Conservation (phyloP, 2,113 vertebrate species). For the Ammodytes marinus region DNA sequence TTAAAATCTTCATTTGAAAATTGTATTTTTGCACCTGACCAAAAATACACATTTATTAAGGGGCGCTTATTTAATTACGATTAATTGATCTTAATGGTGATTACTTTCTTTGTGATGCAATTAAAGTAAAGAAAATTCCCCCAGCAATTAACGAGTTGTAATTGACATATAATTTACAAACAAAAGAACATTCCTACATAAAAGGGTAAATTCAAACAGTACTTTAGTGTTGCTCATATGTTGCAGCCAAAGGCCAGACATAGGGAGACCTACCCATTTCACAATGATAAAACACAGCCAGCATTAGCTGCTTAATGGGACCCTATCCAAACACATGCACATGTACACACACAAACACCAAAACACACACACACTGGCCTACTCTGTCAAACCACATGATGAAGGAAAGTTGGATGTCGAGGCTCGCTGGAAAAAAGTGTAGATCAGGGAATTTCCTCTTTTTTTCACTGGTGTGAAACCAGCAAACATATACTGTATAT, state of each 20-base stretch:
- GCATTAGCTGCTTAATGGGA: conserved; percentile 52
- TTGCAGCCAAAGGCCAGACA: conserved; percentile 18
- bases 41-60: background rate
- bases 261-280: conserved; percentile 22
- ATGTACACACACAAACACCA: conserved; percentile 30
- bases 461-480: conserved; percentile 74
- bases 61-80: background rate
- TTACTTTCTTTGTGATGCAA: conserved; percentile 17
- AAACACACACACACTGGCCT: conserved; percentile 47
- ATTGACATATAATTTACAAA: conserved; percentile 19
- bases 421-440: conserved; percentile 54
- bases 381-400: conserved; percentile 68
- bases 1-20: background rate
- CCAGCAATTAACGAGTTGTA: background rate
- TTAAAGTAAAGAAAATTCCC: background rate
- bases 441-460: conserved; percentile 81
- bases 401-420: conserved; percentile 76
- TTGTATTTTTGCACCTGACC: conserved; percentile 1
- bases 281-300: conserved; percentile 51
- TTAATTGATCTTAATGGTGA: conserved; percentile 7
- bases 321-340: conserved; percentile 32
- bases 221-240: conserved; percentile 6
- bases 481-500: conserved; percentile 78
- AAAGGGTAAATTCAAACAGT: conserved; percentile 3
- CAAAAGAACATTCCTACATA: background rate